Base-by-base conservation (phyloP, 1,140 invertebrate species). In the Coenobita brevimanus region DNA sequence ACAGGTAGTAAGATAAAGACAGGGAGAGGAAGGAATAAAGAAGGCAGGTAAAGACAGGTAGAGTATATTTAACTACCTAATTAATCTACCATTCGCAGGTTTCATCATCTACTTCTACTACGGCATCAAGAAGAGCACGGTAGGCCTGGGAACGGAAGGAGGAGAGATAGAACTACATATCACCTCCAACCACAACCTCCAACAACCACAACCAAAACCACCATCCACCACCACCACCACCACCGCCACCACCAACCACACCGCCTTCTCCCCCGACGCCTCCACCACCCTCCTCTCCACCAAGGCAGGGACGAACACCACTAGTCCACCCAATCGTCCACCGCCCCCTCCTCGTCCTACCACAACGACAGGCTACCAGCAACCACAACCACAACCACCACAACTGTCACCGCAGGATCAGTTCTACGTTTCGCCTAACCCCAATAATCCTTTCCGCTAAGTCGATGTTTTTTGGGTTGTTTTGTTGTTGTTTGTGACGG, bases 41-140 rank as follows among this genome's bases (percentile, higher is more conserved):
- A n/a, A n/a, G n/a, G n/a, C n/a, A n/a, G n/a, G n/a, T 2, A 4
- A 2, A 3, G 1, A 3, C n/a, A 2, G 3, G 67, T 2, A 69
- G 24, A 62, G 36, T 50, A 73, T 41, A 27, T 17, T 33, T 30
- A 21, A 30, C 64, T 60, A 33, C 13, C 57, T 13, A n/a, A 87
- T 54, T 62, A 80, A 46, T 43, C 83, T 46, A 24, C 36, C 79
- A 64, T 17, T 78, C 75, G 24, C 62, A 92, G 92, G 92, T 24
- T 71, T 92, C 46, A 88, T 91, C 43, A 91, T 92, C 82, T 92
- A 92, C 86, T 92, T 92, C 90, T 89, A 89, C 46, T 92, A 92
- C 85, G 92, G 92, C 10, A 92, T 92, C 38, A 92, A 91, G 73
- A 89, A 92, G 62, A 92, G 91, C 81, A 85, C 88, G 1, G 76